Conservation (phyloP, 2,113 vertebrate species). For the Chaetops frenatus region DNA sequence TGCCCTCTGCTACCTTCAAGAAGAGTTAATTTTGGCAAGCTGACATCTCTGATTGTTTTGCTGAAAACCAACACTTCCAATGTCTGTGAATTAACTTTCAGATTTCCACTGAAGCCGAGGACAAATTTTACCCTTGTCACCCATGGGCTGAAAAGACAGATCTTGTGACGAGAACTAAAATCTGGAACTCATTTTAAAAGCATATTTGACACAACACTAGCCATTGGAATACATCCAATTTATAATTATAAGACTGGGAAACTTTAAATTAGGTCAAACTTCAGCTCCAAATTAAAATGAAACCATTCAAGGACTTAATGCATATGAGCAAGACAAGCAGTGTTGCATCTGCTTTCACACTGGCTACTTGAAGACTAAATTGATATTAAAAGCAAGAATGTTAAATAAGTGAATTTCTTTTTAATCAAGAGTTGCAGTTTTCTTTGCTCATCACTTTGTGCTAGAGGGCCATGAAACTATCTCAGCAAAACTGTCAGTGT, state of each 20-base stretch:
- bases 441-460: constrained; percentile 39
- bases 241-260: constrained; percentile 17
- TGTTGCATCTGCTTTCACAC: not conserved
- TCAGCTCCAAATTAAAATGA: constrained; percentile 20
- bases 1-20: not conserved
- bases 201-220: constrained; percentile 21
- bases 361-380: constrained; percentile 8
- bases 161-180: constrained; percentile 11
- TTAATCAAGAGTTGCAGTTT: constrained; percentile 16
- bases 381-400: not conserved
- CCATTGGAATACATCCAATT: constrained; percentile 25
- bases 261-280: constrained; percentile 42
- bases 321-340: not conserved
- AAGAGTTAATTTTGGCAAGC: constrained; percentile 62
- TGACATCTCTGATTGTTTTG: constrained; percentile 40
- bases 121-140: constrained; percentile 52
- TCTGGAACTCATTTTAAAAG: constrained; percentile 51
- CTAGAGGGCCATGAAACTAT: constrained; percentile 25
- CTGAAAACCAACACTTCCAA: constrained; percentile 14
- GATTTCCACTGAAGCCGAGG: constrained; percentile 45
- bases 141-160: constrained; percentile 32
- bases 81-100: constrained; percentile 61
- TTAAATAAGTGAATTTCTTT: constrained; percentile 47
- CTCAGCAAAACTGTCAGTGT: constrained; percentile 37
- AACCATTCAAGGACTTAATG: constrained; percentile 6